These are phyloP conservation scores for Nansenia antarctica DNA, from an alignment of 2,113 vertebrate species.

Conservation along the genomic window DNA sequence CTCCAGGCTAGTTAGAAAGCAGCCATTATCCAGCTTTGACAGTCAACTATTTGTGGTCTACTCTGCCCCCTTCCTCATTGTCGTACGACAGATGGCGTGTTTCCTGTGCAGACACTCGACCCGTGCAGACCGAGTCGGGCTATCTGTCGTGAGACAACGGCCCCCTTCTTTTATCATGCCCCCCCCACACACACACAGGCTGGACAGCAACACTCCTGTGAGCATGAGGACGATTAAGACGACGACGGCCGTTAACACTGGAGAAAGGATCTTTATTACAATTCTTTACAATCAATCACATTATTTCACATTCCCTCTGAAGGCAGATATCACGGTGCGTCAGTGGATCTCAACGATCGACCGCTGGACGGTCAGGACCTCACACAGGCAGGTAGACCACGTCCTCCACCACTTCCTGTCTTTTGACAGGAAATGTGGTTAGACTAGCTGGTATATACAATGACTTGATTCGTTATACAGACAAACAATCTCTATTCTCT, in stretches of 20 bases:
- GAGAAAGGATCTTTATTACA: conserved; percentile 5
- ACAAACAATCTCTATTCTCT: conserved; percentile 22
- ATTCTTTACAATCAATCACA: not conserved
- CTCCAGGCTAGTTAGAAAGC: too few species aligned
- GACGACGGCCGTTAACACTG: not conserved
- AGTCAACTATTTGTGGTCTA: too few species aligned
- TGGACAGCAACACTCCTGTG: too few species aligned
- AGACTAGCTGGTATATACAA: conserved; percentile 22
- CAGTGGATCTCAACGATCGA: not conserved
- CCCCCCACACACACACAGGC: too few species aligned
- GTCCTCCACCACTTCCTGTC: not conserved
- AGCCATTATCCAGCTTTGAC: too few species aligned
- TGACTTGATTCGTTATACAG: conserved; percentile 16
- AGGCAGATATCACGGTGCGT: not conserved
- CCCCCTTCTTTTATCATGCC: too few species aligned
- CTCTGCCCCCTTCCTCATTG: too few species aligned
- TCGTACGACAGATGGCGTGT: too few species aligned
- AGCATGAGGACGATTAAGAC: too few species aligned
- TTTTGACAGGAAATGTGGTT: not conserved
- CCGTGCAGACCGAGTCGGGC: too few species aligned
- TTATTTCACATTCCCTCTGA: not conserved
- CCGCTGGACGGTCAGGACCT: conserved; percentile 5
- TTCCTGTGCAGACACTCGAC: too few species aligned
- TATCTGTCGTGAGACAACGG: too few species aligned
- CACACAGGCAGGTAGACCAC: not conserved